phyloP scores from a whole-genome alignment of 2,888 invertebrate genomes.

The Bimastos eiseni region DNA sequence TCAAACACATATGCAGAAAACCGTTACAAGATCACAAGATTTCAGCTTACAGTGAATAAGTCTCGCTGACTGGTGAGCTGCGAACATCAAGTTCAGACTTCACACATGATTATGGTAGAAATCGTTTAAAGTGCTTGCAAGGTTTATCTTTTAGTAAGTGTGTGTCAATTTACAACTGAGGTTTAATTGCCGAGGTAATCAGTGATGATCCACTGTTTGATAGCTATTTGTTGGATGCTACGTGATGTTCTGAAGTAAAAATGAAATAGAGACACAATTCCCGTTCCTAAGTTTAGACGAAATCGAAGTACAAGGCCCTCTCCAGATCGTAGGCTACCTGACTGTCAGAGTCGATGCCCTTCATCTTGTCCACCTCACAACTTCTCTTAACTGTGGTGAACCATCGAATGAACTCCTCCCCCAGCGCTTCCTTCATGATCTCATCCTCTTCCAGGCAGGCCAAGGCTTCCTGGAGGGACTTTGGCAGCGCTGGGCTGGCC shows the following conservation, averaged over 20 bases:
- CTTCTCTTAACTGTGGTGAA: constrained; percentile 31
- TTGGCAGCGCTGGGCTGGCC: constrained; percentile 21
- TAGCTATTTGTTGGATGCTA: neutral
- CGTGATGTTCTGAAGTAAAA: too few relatives aligned
- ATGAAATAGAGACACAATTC: neutral
- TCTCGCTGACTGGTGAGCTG: too few relatives aligned
- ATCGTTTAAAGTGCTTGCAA: neutral
- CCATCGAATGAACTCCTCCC: constrained; percentile 37
- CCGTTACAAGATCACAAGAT: too few relatives aligned
- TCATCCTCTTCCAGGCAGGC: constrained; percentile 38
- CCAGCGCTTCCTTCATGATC: constrained; percentile 33
- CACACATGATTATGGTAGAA: neutral
- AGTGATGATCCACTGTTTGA: neutral
- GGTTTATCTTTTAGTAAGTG: neutral
- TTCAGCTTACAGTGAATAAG: too few relatives aligned
- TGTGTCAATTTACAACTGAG: neutral
- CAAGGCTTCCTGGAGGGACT: constrained; percentile 38
- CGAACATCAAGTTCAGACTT: too few relatives aligned
- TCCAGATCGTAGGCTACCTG: neutral
- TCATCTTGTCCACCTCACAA: constrained; percentile 29
- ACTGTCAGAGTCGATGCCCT: constrained; percentile 38
- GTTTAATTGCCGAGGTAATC: neutral
- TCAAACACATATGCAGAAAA: too few relatives aligned
- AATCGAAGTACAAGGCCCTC: neutral
- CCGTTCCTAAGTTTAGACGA: neutral